Base-by-base conservation (phyloP, 2,797 vertebrate species). In the Uromys caudimaculatus region DNA sequence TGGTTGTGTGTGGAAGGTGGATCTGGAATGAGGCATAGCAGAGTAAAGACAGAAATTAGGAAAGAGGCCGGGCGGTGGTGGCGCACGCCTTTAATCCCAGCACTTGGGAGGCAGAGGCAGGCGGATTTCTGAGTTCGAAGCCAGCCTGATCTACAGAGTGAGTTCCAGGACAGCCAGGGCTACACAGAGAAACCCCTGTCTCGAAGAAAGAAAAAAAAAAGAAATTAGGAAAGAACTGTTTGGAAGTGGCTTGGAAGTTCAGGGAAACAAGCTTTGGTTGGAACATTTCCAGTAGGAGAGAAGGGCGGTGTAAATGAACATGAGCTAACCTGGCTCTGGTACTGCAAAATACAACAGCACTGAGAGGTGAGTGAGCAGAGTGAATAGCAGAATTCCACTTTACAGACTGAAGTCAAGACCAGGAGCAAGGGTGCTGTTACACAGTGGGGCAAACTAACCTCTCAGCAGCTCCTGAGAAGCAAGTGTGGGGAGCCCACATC, bases 401-500 rank as follows among this genome's bases (percentile, higher is more conserved):
- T 56, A 71, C 44, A 92, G 64, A 58, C 44, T 54, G 32, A 73
- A 47, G 9, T 19, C 35, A 62, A 95, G 58, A 38, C 6, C 47
- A 86, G 17, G 21, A n/a, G 1, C 16, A 58, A 17, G 10, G 32
- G 38, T 32, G 17, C 4, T 38, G 69, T 71, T 71, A 38, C 69
- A 71, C 69, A 71, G 69, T 38, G 69, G n/a, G 69, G n/a, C 69
- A 10, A 38, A 38, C 67, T 14, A 24, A 1, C 27, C 35, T 85
- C 50, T 81, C 3, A 4, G 1, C 3, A 41, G 5, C 2, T 21
- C 81, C n/a, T 76, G 2, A 6, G 2, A 3, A 44, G 6, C 2
- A 23, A 76, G 41, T 2, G 3, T n/a, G 6, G 89, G 62, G 79
- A 41, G 17, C 17, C 56, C 38, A 38, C 38, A 35, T 32, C 17